Evolutionary conservation across 2,113 vertebrate genomes (phyloP).

Genomic region (Tragelaphus strepsiceros): DNA sequence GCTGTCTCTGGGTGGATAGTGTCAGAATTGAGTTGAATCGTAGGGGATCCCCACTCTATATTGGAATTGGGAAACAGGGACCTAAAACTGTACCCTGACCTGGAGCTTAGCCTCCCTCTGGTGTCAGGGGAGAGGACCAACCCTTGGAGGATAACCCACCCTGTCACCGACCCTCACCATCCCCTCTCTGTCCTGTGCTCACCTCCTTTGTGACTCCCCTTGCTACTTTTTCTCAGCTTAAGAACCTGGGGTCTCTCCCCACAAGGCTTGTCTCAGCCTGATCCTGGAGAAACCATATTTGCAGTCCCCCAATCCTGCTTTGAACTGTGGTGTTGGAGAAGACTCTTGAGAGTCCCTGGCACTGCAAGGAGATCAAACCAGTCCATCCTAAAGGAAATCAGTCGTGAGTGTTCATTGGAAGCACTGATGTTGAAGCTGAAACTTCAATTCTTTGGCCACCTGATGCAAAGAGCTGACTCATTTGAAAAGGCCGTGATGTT

Average conservation of each 20-base stretch:
- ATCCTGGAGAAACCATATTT: background rate
- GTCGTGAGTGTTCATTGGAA: background rate
- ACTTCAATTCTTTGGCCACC: background rate
- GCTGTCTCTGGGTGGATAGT: background rate
- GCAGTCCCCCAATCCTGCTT: background rate
- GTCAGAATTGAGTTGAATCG: background rate
- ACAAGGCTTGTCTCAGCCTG: fast-evolving
- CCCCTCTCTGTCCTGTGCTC: background rate
- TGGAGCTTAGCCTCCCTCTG: background rate
- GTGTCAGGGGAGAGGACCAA: background rate
- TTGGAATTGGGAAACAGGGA: background rate
- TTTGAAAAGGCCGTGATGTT: background rate
- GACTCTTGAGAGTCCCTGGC: background rate
- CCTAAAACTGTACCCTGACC: background rate
- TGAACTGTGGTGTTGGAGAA: background rate
- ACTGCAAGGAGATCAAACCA: background rate
- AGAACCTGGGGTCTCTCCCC: background rate
- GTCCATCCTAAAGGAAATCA: background rate
- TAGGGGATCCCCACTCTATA: background rate
- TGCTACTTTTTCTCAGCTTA: background rate
- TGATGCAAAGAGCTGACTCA: background rate
- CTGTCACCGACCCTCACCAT: background rate
- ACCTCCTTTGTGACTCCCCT: background rate
- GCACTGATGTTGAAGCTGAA: background rate
- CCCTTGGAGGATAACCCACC: too few relatives aligned